phyloP scores from a whole-genome alignment of 2,113 vertebrate genomes.

The Dermatemys mawii region DNA sequence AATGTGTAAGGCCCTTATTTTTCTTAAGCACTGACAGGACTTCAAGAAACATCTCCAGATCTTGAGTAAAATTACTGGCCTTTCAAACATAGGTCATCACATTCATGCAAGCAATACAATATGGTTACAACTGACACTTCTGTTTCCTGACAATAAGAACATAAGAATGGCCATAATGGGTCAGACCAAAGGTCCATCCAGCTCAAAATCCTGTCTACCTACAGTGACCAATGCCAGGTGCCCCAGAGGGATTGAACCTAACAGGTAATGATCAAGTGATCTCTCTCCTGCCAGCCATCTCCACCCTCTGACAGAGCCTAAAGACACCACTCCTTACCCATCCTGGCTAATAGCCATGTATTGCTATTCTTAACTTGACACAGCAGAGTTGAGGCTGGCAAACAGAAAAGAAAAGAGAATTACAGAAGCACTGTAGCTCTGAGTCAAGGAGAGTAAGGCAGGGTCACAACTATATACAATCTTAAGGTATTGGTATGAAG shows the following conservation, averaged over 20 bases:
- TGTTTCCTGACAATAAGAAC: not conserved
- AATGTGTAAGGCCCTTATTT: accelerated
- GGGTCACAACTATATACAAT: not conserved
- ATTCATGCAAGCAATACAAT: not conserved
- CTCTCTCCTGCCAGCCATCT: too few species aligned
- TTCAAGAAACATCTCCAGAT: not conserved
- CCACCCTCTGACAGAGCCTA: too few species aligned
- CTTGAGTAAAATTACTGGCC: not conserved
- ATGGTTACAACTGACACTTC: not conserved
- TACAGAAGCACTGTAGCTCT: not conserved
- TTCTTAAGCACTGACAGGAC: not conserved
- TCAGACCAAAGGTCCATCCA: too few species aligned
- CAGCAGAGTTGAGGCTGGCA: not conserved
- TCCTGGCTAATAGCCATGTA: not conserved
- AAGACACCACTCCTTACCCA: too few species aligned
- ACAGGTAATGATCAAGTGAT: too few species aligned
- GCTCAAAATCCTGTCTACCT: too few species aligned
- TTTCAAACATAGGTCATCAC: not conserved
- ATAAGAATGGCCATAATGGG: too few species aligned
- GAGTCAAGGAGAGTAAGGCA: not conserved
- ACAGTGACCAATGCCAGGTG: too few species aligned
- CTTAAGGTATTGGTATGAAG: not conserved
- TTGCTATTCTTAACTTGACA: not conserved
- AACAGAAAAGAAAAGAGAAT: not conserved
- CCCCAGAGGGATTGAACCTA: too few species aligned